Evolutionary conservation across 1,140 invertebrate genomes (phyloP).

Genomic region (Cherax quadricarinatus): DNA sequence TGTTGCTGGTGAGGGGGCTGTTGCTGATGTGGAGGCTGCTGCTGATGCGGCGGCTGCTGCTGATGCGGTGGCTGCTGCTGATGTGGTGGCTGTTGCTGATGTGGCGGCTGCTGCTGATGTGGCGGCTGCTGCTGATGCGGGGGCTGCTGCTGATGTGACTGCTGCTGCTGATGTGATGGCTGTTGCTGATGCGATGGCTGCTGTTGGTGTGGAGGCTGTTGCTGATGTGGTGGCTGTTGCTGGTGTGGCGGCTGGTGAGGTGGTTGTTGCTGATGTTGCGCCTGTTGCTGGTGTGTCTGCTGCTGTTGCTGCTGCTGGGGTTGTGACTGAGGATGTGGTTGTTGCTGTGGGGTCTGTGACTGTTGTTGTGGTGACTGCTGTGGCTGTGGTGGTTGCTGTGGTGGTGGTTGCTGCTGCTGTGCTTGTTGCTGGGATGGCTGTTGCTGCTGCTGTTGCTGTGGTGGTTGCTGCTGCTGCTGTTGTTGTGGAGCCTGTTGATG

Average conservation of each 20-base stretch:
- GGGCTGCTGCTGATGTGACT: not conserved
- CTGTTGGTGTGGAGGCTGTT: slow-evolving; percentile 13
- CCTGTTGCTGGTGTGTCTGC: slow-evolving; percentile 28
- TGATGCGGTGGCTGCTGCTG: slow-evolving; percentile 14
- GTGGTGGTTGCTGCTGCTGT: slow-evolving; percentile 47
- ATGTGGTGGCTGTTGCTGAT: not conserved
- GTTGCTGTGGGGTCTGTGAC: slow-evolving; percentile 56
- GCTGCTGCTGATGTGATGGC: not conserved
- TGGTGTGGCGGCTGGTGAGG: slow-evolving; percentile 21
- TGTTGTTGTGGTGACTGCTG: slow-evolving; percentile 15
- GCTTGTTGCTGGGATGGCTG: slow-evolving; percentile 46
- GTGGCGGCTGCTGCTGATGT: not conserved
- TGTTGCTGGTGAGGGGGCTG: not conserved
- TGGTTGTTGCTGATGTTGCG: slow-evolving; percentile 28
- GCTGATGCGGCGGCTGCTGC: not conserved
- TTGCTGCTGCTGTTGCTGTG: slow-evolving; percentile 34
- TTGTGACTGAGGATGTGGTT: slow-evolving; percentile 38
- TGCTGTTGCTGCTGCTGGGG: slow-evolving; percentile 26
- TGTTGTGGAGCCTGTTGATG: slow-evolving; percentile 46
- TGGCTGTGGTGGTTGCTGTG: slow-evolving; percentile 36
- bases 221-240: slow-evolving; percentile 8
- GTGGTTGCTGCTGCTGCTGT: slow-evolving; percentile 52
- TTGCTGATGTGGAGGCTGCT: slow-evolving; percentile 19
- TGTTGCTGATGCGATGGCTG: not conserved
- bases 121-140: slow-evolving; percentile 11